phyloP scores from a whole-genome alignment of 2,113 vertebrate genomes.

The Prinia subflava region DNA sequence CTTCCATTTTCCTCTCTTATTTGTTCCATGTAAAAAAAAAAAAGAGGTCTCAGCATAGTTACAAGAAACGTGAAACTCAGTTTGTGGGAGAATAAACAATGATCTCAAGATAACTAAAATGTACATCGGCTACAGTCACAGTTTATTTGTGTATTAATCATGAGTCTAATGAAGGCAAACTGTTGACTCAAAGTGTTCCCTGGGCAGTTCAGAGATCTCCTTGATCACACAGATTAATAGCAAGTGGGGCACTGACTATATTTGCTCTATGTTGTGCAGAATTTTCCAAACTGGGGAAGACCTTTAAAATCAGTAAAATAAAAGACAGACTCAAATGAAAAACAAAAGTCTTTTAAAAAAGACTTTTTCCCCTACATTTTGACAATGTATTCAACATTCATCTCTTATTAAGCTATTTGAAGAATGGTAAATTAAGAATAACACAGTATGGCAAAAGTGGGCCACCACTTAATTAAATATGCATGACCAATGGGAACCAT shows the following conservation, averaged over 20 bases:
- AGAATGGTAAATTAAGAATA: background rate
- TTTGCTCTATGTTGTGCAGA: background rate
- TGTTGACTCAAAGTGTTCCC: background rate
- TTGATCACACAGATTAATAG: background rate
- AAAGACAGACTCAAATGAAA: background rate
- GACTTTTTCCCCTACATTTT: background rate
- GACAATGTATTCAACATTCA: background rate
- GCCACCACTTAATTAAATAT: background rate
- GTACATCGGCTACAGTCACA: background rate
- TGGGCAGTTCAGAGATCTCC: background rate
- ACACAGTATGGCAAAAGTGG: background rate
- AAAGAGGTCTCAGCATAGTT: background rate
- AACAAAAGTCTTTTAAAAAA: background rate
- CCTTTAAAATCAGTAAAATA: background rate
- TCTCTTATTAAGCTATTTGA: background rate
- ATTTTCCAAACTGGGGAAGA: background rate
- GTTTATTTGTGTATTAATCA: background rate
- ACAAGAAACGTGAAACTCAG: background rate
- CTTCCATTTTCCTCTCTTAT: background rate
- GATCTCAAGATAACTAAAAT: background rate
- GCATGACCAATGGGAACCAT: background rate
- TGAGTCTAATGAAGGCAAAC: background rate
- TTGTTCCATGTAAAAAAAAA: background rate
- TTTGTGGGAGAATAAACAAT: background rate
- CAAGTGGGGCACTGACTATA: background rate